Evolutionary conservation across 2,113 vertebrate species (phyloP).

Genomic region (Vombatus ursinus): DNA sequence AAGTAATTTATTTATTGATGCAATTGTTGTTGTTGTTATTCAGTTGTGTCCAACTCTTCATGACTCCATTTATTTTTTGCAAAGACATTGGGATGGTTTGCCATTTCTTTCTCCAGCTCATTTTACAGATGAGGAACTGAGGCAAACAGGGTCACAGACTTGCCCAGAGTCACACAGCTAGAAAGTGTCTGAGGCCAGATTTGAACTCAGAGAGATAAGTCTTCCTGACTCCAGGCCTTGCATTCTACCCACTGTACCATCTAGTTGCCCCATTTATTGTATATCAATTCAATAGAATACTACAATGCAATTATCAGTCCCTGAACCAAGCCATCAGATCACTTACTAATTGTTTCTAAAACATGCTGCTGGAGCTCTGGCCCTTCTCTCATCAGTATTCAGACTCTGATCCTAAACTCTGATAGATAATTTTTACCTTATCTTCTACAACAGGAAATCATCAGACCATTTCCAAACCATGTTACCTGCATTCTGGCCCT

Average conservation of each 20-base stretch:
- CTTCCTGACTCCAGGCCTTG: background rate
- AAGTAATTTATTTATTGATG: background rate
- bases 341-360: background rate
- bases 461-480: background rate
- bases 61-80: background rate
- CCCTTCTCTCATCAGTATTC: background rate
- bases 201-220: background rate
- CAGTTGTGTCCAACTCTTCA: too few relatives aligned
- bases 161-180: background rate
- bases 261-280: background rate
- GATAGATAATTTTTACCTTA: background rate
- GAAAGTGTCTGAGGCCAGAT: background rate
- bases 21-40: too few relatives aligned
- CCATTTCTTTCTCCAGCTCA: background rate
- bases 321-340: background rate
- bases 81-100: background rate
- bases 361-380: background rate
- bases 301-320: background rate
- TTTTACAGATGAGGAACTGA: background rate
- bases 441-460: background rate
- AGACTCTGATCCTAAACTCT: background rate
- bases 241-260: background rate
- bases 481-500: background rate
- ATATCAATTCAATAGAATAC: background rate
- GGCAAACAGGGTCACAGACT: background rate